A percentile compares a stretch with the other conserved stretches of the same genome.
These are phyloP conservation scores for Cyclura pinguis DNA, from an alignment of 2,797 vertebrate species.

Conservation along the genomic window DNA sequence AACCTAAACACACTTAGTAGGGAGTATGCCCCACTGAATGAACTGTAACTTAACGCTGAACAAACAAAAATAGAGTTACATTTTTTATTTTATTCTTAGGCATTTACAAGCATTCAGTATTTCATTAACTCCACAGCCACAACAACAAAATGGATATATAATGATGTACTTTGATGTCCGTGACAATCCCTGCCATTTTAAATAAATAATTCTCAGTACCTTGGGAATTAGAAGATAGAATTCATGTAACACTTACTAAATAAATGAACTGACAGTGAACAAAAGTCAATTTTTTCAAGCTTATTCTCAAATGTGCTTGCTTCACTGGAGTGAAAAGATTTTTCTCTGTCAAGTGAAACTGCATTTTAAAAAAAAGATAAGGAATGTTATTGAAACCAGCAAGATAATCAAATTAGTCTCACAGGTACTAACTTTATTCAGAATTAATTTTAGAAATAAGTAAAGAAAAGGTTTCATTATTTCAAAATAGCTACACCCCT, in stretches of 20 bases:
- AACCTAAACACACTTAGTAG: background rate
- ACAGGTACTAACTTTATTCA: background rate
- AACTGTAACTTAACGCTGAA: background rate
- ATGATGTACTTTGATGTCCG: background rate
- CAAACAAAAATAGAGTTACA: background rate
- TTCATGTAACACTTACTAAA: background rate
- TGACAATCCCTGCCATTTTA: background rate
- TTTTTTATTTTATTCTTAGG: slow-evolving; percentile 4
- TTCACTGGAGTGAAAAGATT: slow-evolving; percentile 29
- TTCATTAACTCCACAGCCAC: background rate
- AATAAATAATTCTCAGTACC: background rate
- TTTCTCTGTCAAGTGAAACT: slow-evolving; percentile 9
- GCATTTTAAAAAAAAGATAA: background rate
- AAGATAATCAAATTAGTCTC: slow-evolving; percentile 18
- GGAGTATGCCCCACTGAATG: background rate
- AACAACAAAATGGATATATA: background rate
- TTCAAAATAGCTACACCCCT: background rate
- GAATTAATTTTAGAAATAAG: background rate
- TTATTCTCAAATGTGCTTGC: slow-evolving; percentile 9
- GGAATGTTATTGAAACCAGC: background rate
- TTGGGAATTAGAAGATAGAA: slow-evolving; percentile 13
- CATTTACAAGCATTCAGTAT: background rate
- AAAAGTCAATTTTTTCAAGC: slow-evolving; percentile 22
- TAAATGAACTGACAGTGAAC: background rate
- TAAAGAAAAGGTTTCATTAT: background rate